These are phyloP conservation scores for Heliconius ethilla DNA, from an alignment of 2,888 invertebrate genomes.

Conservation along the genomic window DNA sequence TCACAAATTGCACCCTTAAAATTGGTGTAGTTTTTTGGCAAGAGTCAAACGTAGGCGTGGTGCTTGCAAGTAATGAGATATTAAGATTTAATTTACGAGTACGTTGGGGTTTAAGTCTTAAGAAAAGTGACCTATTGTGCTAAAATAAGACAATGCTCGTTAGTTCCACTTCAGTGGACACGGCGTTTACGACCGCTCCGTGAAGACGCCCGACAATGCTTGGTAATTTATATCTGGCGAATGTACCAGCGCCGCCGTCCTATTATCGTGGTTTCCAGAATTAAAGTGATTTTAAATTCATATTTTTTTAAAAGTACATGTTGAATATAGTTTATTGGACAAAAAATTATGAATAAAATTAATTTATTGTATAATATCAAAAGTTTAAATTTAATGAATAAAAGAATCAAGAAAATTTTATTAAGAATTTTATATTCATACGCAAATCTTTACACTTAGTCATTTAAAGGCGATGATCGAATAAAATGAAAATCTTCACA, in stretches of 20 bases:
- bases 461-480: background rate
- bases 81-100: constrained; percentile 79
- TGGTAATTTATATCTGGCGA: constrained; percentile 71
- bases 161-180: constrained; percentile 73
- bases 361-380: background rate
- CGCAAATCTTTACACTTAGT: no score
- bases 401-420: no score
- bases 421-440: no score
- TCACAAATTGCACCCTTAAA: constrained; percentile 39
- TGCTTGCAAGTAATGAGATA: constrained; percentile 79
- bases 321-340: no score
- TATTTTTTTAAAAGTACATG: background rate
- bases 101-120: constrained; percentile 72
- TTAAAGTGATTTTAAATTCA: constrained; percentile 17
- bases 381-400: no score
- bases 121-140: constrained; percentile 80
- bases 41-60: constrained; percentile 60
- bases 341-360: background rate
- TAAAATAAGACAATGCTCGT: constrained; percentile 76
- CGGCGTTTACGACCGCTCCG: constrained; percentile 62
- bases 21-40: constrained; percentile 63
- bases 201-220: constrained; percentile 66
- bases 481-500: background rate
- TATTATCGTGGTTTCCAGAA: constrained; percentile 41
- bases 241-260: constrained; percentile 59